A percentile compares a stretch with the other conserved stretches of the same genome.
Evolutionary conservation across 1,140 invertebrate species (phyloP).

Genomic region (Octopus bimaculoides): DNA sequence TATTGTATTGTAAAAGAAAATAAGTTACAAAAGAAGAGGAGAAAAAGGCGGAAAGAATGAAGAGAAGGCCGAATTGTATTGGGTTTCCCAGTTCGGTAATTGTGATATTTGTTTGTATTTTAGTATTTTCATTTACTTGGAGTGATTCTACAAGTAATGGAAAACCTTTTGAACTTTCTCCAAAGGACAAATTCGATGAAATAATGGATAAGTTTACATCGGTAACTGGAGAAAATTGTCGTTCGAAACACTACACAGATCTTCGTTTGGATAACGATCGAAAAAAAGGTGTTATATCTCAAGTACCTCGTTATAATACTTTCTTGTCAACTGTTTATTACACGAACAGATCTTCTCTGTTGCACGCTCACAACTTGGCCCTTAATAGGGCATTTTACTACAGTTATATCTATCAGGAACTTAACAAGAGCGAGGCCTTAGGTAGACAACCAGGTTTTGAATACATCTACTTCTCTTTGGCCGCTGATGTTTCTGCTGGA

Average conservation of each 20-base stretch:
- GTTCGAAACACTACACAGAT: constrained; percentile 77
- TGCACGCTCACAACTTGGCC: constrained; percentile 95
- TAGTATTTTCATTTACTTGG: not conserved
- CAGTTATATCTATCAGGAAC: constrained; percentile 77
- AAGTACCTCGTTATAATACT: constrained; percentile 91
- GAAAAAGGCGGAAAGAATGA: too few species aligned
- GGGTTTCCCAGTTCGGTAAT: too few species aligned
- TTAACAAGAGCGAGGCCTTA: constrained; percentile 49
- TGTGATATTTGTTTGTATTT: too few species aligned
- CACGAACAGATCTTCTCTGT: constrained; percentile 86
- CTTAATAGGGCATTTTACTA: constrained; percentile 91
- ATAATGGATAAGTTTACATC: constrained; percentile 78
- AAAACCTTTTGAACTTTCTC: constrained; percentile 42
- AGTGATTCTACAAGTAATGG: not conserved
- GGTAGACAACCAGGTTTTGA: constrained; percentile 96
- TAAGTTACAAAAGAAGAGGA: too few species aligned
- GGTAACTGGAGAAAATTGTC: constrained; percentile 80
- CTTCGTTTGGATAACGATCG: constrained; percentile 65
- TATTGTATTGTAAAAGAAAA: too few species aligned
- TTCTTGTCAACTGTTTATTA: constrained; percentile 81
- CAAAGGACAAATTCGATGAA: constrained; percentile 82
- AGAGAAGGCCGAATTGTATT: too few species aligned
- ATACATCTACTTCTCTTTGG: constrained; percentile 94
- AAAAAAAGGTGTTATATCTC: constrained; percentile 79
- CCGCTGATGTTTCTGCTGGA: constrained; percentile 92